A percentile compares a stretch with the other conserved stretches of the same genome.
Conservation (phyloP, 2,888 invertebrate species). For the Dasysyrphus tricinctus region DNA sequence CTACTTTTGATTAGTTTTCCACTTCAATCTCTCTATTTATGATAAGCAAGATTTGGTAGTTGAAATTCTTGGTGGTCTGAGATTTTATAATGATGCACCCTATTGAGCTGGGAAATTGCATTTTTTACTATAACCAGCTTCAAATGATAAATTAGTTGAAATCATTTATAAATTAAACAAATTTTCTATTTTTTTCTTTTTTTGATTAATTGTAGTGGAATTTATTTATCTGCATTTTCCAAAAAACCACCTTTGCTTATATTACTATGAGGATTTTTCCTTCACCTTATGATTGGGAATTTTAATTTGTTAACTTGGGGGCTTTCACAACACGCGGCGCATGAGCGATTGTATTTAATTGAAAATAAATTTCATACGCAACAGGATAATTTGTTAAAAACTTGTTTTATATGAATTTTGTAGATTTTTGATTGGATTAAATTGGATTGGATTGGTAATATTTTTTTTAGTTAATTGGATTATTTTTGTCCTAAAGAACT, state of each 20-base stretch:
- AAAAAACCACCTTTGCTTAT: neutral
- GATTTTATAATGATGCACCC: conserved; percentile 63
- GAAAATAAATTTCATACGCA: conserved; percentile 63
- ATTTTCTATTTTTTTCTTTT: conserved; percentile 3
- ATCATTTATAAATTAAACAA: conserved; percentile 53
- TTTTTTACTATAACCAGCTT: conserved; percentile 32
- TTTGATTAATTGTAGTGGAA: conserved; percentile 62
- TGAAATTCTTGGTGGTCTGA: conserved; percentile 50
- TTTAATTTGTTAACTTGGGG: conserved; percentile 25
- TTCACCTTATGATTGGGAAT: conserved; percentile 33
- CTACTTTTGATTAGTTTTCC: conserved; percentile 29
- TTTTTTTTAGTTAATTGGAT: conserved; percentile 29
- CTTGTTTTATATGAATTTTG: conserved; percentile 47
- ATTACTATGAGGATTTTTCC: neutral
- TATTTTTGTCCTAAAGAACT: neutral
- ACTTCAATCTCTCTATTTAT: neutral
- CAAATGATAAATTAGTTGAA: conserved; percentile 51
- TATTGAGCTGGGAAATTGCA: conserved; percentile 68
- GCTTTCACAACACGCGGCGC: neutral
- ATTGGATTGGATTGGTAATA: conserved; percentile 56
- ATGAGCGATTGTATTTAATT: conserved; percentile 53
- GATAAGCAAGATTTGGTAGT: conserved; percentile 33
- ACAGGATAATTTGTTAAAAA: conserved; percentile 56
- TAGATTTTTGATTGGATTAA: conserved; percentile 42
- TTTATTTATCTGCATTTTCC: conserved; percentile 46